These are phyloP conservation scores for Elephas maximus DNA, from an alignment of 2,113 vertebrate genomes.

Conservation along the genomic window DNA sequence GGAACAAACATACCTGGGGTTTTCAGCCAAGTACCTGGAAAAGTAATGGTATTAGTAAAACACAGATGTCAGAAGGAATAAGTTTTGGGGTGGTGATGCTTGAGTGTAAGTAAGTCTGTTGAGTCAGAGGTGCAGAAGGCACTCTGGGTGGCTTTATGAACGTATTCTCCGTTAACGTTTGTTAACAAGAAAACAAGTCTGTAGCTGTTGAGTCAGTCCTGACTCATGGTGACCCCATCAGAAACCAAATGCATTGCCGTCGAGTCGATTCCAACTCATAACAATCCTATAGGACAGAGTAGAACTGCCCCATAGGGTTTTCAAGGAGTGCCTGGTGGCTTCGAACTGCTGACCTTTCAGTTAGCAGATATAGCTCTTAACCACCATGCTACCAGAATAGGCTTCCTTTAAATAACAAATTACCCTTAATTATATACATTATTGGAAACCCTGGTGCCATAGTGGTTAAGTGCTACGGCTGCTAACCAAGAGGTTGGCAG, in stretches of 20 bases:
- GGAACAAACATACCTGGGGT: background rate
- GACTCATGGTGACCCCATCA: too few relatives aligned
- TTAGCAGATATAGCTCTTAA: too few relatives aligned
- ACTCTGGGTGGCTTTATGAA: conserved; percentile 9
- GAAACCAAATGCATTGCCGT: too few relatives aligned
- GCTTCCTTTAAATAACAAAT: conserved; percentile 56
- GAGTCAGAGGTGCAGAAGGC: background rate
- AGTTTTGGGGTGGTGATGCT: background rate
- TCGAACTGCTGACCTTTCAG: too few relatives aligned
- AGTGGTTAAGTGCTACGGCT: too few relatives aligned
- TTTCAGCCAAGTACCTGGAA: background rate
- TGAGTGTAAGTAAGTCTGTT: conserved; percentile 4
- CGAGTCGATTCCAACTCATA: too few relatives aligned
- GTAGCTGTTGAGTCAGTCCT: too few relatives aligned
- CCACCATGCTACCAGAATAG: background rate
- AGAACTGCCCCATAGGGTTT: too few relatives aligned
- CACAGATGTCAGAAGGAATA: conserved; percentile 47
- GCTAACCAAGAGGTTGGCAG: too few relatives aligned
- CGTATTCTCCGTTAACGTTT: background rate
- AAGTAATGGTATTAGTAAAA: conserved; percentile 39
- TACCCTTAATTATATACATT: background rate
- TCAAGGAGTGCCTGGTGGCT: too few relatives aligned
- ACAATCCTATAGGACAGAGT: too few relatives aligned
- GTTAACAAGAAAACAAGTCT: too few relatives aligned
- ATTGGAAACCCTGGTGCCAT: background rate